phyloP scores from a whole-genome alignment of 1,140 invertebrate genomes.

The Drosophila pruinosa region DNA sequence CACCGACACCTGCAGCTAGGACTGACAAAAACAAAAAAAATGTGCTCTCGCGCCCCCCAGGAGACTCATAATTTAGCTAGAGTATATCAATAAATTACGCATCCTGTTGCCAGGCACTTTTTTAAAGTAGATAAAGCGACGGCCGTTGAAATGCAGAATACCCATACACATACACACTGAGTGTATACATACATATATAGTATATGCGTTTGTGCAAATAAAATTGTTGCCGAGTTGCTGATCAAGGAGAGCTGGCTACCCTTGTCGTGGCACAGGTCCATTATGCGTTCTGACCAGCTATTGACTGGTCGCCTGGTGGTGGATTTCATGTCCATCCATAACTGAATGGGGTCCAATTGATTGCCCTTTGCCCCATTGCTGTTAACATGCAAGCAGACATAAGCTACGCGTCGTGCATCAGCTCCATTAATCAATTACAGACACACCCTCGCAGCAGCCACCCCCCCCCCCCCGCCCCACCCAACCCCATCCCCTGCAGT shows the following conservation, averaged over 20 bases:
- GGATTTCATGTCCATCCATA: constrained; percentile 31
- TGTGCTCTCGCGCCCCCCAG: constrained; percentile 49
- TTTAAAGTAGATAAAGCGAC: constrained; percentile 48
- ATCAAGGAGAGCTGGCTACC: constrained; percentile 6
- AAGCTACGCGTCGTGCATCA: constrained; percentile 54
- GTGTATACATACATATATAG: too few species aligned
- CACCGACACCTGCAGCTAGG: constrained; percentile 70
- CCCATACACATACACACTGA: not conserved
- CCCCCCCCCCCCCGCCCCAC: not conserved
- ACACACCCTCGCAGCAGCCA: constrained; percentile 15
- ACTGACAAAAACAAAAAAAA: constrained; percentile 12
- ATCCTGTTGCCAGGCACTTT: constrained; percentile 51
- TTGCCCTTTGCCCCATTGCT: constrained; percentile 35
- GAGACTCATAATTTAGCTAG: constrained; percentile 76
- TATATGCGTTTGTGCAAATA: too few species aligned
- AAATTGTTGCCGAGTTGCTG: constrained; percentile 29
- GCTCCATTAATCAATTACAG: constrained; percentile 78
- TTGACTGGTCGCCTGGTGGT: constrained; percentile 1
- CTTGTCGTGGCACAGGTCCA: not conserved
- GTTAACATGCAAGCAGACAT: constrained; percentile 62
- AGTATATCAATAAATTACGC: constrained; percentile 81
- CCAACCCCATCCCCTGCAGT: constrained; percentile 13
- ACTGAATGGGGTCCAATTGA: constrained; percentile 50
- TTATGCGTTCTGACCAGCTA: constrained; percentile 22
- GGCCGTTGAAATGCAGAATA: constrained; percentile 24